Evolutionary conservation across 37 sponge, comb jelly and placozoan species (phyloP), one percentile per base, ranked within the genome.

Genomic region (Beroe forskalii): DNA sequence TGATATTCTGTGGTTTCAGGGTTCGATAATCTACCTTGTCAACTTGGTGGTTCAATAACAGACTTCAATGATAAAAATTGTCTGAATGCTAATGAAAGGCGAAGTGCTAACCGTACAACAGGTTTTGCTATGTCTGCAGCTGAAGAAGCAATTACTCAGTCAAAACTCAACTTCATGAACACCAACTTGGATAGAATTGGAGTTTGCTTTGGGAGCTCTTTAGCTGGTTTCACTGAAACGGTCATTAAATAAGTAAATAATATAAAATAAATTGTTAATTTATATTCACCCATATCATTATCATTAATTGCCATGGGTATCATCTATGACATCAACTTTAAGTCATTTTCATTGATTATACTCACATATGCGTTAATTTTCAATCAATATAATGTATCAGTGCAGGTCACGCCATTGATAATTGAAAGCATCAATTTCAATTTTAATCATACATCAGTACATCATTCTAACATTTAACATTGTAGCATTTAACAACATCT

Each of bases 11-110:
- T n/a, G n/a, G n/a, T 63, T 41, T 32, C 80, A 23, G 93, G 89
- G 17, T 93, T 91, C 55, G 76, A 93, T 62, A 62, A 40, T 28
- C 61, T 94, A 14, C 94, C 93, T 31, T 93, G 90, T 40, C 63
- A 32, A 28, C 42, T 92, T 24, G 92, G 55, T 38, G 91, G 91
- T 0, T 6, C 35, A 3, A 42, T 91, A 14, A 60, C 32, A 44
- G 91, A 60, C 41, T 76, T 91, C 25, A 36, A 76, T 36, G 91
- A 67, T 61, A 91, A 4, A 25, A 25, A 28, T 6, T 17, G 0
- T 27, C 80, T 76, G 24, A 76, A 62, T 72, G 61, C 62, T 36
- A 43, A 75, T 32, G 91, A 91, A 40, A 37, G 41, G 8, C 17
- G 91, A 40, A 76, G 62, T 44, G 61, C 76, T 28, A 91, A 75